Base-by-base conservation (phyloP, 2,888 invertebrate genomes). In the Cheilosia grossa region DNA sequence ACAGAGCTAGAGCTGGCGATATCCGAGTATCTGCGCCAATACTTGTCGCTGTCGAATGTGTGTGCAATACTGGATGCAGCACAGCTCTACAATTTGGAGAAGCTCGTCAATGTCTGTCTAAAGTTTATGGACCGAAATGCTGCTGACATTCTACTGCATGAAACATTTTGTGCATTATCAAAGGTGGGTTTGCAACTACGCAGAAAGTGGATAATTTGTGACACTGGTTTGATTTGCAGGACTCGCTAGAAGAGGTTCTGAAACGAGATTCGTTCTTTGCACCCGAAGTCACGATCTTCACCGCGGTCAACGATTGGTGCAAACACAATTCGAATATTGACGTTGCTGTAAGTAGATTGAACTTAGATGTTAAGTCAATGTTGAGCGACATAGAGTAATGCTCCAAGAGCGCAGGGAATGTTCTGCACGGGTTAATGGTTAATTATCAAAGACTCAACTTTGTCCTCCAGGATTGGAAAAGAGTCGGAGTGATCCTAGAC, bases 61-160 rank as follows among this genome's bases (percentile, higher is more conserved):
- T 99, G 98, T 92, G 94, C 96, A n/a, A 97, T 99, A 88, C 95
- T 98, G 88, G 98, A 99, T 91, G 96, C 98, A 0, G 98, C 99
- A 15, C 89, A 94, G 61, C 91, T 95, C 42, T 95, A 95, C 87
- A 95, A 95, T 24, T 91, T 95, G 86, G 93, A 94, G 27, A 94
- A 94, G 13, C 90, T 95, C 63, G 94, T 94, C 88, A 93, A 95
- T 90, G 97, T 97, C 75, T 99, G 99, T 91, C 95, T 96, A 89
- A 95, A 95, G 88, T 99, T 96, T 91, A 95, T 98, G 92, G 99
- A 99, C 92, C 94, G 95, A 87, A 96, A 98, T 92, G 98, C 99
- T 0, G 92, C 93, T 0, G 96, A 97, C 67, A 94, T 99, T 49
- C 93, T 99, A 56, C 93, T 94, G 77, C 96, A 97, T 88, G 97